phyloP scores from a whole-genome alignment of 2,113 vertebrate genomes.

The Coreoperca whiteheadi region DNA sequence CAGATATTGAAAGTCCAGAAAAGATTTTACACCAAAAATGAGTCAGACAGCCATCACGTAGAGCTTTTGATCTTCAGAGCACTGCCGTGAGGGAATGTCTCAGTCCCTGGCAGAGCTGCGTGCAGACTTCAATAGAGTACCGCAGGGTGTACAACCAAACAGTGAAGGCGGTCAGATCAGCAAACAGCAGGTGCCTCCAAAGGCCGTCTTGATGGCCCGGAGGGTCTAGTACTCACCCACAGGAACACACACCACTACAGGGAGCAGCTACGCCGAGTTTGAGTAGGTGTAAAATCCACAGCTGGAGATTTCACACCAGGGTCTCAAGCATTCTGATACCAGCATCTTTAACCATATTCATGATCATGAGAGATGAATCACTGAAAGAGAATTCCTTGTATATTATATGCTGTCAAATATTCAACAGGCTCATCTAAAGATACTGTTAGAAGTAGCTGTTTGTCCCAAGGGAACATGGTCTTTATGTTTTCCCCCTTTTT shows the following conservation, averaged over 20 bases:
- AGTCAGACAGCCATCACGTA: conserved; percentile 52
- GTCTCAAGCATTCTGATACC: conserved; percentile 13
- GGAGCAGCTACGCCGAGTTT: conserved; percentile 16
- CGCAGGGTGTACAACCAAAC: conserved; percentile 32
- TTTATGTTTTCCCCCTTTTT: conserved; percentile 9
- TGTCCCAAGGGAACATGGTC: conserved; percentile 24
- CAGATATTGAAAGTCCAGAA: conserved; percentile 33
- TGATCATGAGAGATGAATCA: conserved; percentile 26
- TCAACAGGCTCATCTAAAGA: conserved; percentile 45
- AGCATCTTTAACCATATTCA: conserved; percentile 30
- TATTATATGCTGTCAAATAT: conserved; percentile 61
- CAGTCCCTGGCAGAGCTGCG: conserved; percentile 30
- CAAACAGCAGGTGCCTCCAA: conserved; percentile 36
- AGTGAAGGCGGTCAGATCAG: conserved; percentile 38
- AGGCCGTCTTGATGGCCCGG: conserved; percentile 8
- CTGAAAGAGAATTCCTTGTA: conserved; percentile 15
- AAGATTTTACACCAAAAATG: conserved; percentile 42
- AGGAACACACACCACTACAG: conserved; percentile 18
- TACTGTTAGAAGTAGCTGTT: conserved; percentile 54
- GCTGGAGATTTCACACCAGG: conserved; percentile 31
- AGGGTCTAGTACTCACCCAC: background rate
- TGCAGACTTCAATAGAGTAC: conserved; percentile 41
- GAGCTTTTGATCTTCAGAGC: conserved; percentile 65
- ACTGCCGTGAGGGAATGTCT: conserved; percentile 42
- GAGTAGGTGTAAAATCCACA: conserved; percentile 43